Percentiles rank a stretch among this genome's conserved stretches.
These are phyloP conservation scores for Sitophilus oryzae DNA, from an alignment of 1,140 invertebrate species.

Conservation along the genomic window DNA sequence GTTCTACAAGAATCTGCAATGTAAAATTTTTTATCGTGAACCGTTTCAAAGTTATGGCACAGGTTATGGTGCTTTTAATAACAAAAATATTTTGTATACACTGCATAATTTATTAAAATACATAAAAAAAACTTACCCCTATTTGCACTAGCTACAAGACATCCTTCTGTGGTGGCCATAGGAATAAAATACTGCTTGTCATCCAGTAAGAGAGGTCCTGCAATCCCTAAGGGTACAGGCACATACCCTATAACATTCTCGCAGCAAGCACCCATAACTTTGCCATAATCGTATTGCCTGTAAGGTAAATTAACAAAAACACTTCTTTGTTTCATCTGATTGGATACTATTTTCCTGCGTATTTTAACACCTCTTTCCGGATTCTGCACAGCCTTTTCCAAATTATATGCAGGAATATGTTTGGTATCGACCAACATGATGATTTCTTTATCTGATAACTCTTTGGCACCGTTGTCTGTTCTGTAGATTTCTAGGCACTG, in stretches of 20 bases:
- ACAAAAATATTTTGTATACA: no score
- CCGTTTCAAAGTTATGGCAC: no score
- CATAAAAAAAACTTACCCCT: slow-evolving; percentile 64
- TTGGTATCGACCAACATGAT: slow-evolving; percentile 67
- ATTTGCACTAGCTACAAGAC: slow-evolving; percentile 93
- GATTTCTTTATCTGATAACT: slow-evolving; percentile 76
- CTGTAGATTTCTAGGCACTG: slow-evolving; percentile 73
- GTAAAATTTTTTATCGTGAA: no score
- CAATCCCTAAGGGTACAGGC: slow-evolving; percentile 85
- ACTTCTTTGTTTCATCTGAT: slow-evolving; percentile 34
- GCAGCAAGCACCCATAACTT: slow-evolving; percentile 86
- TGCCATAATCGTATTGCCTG: slow-evolving; percentile 78
- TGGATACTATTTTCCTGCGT: slow-evolving; percentile 57
- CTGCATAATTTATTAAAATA: no score
- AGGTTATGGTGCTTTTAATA: no score
- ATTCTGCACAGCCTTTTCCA: slow-evolving; percentile 77
- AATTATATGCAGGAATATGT: slow-evolving; percentile 73
- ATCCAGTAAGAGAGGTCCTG: slow-evolving; percentile 85
- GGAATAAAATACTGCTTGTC: slow-evolving; percentile 78
- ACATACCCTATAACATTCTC: slow-evolving; percentile 98
- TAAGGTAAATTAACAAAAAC: slow-evolving; percentile 71
- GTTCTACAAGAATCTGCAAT: no score
- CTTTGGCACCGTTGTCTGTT: slow-evolving; percentile 58
- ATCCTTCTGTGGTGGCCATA: slow-evolving; percentile 98
- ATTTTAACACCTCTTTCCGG: slow-evolving; percentile 77